Percentiles rank a stretch among this genome's conserved stretches.
phyloP scores from a whole-genome alignment of 2,888 invertebrate genomes.

The Mellilla xanthometata region DNA sequence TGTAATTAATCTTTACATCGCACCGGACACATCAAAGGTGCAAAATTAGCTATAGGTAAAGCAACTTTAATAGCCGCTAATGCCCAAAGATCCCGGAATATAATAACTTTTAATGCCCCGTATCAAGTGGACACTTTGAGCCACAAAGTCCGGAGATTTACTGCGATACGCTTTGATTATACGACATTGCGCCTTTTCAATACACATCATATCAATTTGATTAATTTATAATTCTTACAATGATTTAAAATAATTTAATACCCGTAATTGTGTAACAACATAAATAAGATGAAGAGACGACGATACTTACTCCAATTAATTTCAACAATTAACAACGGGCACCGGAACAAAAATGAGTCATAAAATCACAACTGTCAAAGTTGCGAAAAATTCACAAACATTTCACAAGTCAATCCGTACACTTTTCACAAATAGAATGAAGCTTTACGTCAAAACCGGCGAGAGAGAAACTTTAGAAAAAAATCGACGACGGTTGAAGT shows the following conservation, averaged over 20 bases:
- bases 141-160: conserved; percentile 71
- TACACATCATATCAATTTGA: conserved; percentile 45
- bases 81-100: conserved; percentile 56
- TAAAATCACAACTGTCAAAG: conserved; percentile 52
- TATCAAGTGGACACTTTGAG: conserved; percentile 72
- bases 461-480: conserved; percentile 22
- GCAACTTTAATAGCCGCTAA: conserved; percentile 55
- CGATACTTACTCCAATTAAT: conserved; percentile 65
- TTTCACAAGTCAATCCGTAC: conserved; percentile 62
- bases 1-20: conserved; percentile 27
- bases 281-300: not conserved
- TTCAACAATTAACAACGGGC: conserved; percentile 39
- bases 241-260: not conserved
- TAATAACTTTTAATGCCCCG: conserved; percentile 68
- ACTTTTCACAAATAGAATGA: conserved; percentile 32
- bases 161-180: conserved; percentile 71
- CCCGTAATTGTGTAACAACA: not conserved
- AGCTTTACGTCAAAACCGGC: conserved; percentile 20
- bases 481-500: conserved; percentile 5
- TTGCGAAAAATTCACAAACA: conserved; percentile 67
- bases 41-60: conserved; percentile 41
- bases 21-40: conserved; percentile 25
- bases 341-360: conserved; percentile 44
- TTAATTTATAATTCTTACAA: conserved; percentile 41
- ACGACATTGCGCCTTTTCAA: conserved; percentile 53